phyloP scores from a whole-genome alignment of 1,140 invertebrate species.

The Nixonia krombeini region DNA sequence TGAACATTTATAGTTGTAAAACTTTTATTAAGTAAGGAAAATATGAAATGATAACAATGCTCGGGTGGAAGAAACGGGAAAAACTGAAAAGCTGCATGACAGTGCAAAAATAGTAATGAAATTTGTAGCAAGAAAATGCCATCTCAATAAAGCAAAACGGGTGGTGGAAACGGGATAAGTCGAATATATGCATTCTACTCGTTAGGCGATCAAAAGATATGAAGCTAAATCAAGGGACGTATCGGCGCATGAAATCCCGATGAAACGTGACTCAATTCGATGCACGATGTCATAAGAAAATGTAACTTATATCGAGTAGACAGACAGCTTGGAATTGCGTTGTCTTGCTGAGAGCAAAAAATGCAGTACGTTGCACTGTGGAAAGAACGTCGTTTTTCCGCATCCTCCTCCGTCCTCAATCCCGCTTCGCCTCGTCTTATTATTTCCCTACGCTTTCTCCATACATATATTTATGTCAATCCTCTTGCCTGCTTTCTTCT shows the following conservation, averaged over 20 bases:
- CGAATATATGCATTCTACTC: background rate
- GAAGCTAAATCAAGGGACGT: conserved; percentile 23
- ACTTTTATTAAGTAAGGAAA: too few relatives aligned
- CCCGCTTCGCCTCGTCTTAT: conserved; percentile 39
- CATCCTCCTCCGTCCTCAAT: conserved; percentile 33
- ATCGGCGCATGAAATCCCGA: conserved; percentile 46
- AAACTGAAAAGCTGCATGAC: too few relatives aligned
- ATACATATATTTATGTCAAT: conserved; percentile 51
- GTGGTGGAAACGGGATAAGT: too few relatives aligned
- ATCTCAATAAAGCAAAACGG: too few relatives aligned
- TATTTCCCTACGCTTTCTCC: conserved; percentile 39
- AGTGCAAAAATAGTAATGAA: too few relatives aligned
- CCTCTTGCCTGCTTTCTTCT: conserved; percentile 31
- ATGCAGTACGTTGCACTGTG: conserved; percentile 30
- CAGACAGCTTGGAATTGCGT: conserved; percentile 57
- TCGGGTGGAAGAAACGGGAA: too few relatives aligned
- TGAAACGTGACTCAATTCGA: conserved; percentile 54
- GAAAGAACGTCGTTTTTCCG: conserved; percentile 36
- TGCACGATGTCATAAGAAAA: conserved; percentile 54
- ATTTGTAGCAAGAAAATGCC: too few relatives aligned
- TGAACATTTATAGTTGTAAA: too few relatives aligned
- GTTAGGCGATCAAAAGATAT: conserved; percentile 11
- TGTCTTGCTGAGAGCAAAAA: conserved; percentile 48
- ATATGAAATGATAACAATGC: too few relatives aligned
- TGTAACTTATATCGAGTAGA: conserved; percentile 54